Conservation (phyloP, 1,140 invertebrate genomes). For the Homarus americanus region DNA sequence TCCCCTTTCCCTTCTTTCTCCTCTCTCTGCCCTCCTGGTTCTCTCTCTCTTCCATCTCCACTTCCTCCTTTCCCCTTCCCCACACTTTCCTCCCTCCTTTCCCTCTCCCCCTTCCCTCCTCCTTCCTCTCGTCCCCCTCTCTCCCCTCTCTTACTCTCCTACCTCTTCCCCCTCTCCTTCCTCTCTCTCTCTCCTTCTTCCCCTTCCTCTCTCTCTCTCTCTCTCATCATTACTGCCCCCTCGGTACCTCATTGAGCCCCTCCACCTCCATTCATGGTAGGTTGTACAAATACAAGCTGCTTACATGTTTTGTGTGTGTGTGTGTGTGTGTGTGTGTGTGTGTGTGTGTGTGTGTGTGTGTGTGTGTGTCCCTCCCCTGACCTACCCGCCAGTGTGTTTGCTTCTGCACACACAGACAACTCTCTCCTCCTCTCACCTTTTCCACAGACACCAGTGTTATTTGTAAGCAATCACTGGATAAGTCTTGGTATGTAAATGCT, state of each 20-base stretch:
- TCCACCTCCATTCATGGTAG: not conserved
- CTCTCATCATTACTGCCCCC: not conserved
- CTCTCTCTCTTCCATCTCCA: not conserved
- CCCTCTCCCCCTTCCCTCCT: not conserved
- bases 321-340: too few species aligned
- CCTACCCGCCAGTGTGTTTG: too few species aligned
- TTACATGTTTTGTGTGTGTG: too few species aligned
- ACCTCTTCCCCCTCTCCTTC: not conserved
- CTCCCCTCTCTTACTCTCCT: not conserved
- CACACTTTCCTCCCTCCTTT: too few species aligned
- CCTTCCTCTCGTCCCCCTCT: not conserved
- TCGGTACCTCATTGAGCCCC: not conserved
- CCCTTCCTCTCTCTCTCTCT: slow-evolving; percentile 4
- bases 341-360: too few species aligned
- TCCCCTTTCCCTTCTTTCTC: not conserved
- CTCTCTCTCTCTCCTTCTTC: not conserved
- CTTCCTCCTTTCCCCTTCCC: not conserved
- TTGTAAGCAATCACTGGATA: too few species aligned
- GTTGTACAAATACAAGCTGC: too few species aligned
- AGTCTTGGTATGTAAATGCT: too few species aligned
- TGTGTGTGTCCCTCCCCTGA: too few species aligned
- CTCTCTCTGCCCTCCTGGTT: not conserved
- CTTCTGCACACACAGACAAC: too few species aligned
- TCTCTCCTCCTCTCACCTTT: too few species aligned
- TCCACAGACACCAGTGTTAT: too few species aligned